These are phyloP conservation scores for Tragulus kanchil DNA, from an alignment of 2,113 vertebrate genomes.

Conservation along the genomic window DNA sequence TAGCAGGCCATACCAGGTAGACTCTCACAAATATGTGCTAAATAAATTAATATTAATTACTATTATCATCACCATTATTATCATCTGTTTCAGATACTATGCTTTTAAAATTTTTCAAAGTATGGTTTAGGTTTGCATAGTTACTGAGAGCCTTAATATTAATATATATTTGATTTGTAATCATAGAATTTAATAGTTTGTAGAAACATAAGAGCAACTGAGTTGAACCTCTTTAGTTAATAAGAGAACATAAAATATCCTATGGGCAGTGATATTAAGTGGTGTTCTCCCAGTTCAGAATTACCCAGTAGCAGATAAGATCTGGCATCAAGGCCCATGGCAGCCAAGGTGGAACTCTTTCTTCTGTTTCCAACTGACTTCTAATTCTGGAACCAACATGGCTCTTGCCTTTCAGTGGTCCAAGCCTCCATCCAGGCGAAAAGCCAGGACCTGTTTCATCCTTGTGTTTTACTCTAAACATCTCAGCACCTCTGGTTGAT, in stretches of 20 bases:
- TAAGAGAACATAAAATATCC: background rate
- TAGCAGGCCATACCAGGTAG: background rate
- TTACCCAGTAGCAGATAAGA: background rate
- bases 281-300: background rate
- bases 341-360: background rate
- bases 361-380: background rate
- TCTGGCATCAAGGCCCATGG: background rate
- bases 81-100: background rate
- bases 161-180: background rate
- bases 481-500: background rate
- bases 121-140: background rate
- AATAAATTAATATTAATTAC: background rate
- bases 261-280: background rate
- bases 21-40: background rate
- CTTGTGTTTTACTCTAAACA: background rate
- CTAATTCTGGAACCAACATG: rapidly evolving
- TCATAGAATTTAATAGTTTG: background rate
- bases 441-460: background rate
- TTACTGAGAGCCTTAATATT: background rate
- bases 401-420: background rate
- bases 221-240: background rate
- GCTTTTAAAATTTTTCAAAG: background rate
- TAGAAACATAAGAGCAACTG: background rate
- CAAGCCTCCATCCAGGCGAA: background rate
- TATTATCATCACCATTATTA: background rate